phyloP scores from a whole-genome alignment of 2,113 vertebrate genomes.

The Rhagologus leucostigma region DNA sequence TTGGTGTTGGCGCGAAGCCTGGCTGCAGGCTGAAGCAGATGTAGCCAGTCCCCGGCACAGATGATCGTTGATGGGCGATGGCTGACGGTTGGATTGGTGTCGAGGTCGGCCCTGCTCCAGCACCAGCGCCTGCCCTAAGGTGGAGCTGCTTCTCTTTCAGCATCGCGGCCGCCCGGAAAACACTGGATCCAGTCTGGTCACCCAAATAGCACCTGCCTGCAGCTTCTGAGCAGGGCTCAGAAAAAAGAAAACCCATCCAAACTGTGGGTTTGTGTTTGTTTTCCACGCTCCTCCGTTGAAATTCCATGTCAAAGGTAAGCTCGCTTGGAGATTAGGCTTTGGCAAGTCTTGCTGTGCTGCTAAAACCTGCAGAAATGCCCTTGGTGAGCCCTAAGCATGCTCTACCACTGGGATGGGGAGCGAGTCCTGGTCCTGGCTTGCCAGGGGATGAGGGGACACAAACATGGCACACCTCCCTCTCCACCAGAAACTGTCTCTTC shows the following conservation, averaged over 20 bases:
- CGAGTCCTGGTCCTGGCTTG: rapidly evolving
- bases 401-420: not conserved
- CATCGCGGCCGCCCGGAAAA: not conserved
- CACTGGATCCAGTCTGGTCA: not conserved
- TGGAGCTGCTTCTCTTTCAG: conserved; percentile 52
- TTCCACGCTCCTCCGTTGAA: not conserved
- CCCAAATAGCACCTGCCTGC: not conserved
- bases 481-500: not conserved
- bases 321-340: not conserved
- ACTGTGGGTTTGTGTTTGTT: conserved; percentile 2
- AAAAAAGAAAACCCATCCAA: not conserved
- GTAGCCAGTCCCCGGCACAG: not conserved
- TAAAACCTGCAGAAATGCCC: not conserved
- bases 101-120: not conserved
- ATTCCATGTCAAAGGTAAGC: not conserved
- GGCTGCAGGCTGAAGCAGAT: not conserved
- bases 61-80: not conserved
- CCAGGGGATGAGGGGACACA: not conserved
- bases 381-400: not conserved
- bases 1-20: rapidly evolving
- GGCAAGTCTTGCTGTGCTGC: not conserved
- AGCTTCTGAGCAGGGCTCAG: not conserved
- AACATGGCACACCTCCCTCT: not conserved
- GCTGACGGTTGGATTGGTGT: not conserved
- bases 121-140: conserved; percentile 40